Base-by-base conservation (phyloP, 1,140 invertebrate species). In the Carposina sasakii region DNA sequence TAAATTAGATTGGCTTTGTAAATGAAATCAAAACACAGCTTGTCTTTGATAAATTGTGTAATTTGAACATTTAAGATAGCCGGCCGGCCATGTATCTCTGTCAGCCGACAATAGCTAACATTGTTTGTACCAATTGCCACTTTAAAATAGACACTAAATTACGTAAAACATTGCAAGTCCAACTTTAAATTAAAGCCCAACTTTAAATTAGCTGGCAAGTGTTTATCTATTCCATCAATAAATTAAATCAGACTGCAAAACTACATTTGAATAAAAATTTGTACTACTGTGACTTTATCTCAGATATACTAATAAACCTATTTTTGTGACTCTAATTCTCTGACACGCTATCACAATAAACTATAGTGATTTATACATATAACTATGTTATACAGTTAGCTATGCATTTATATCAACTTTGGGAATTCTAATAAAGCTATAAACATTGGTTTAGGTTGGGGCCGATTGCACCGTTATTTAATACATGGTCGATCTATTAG, bases 141-240 rank as follows among this genome's bases (percentile, higher is more conserved):
- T 72, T 71, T 59, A 72, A 75, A 77, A 72, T 73, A 72, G 74
- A 55, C 47, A 73, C 54, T 79, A 76, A 77, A 73, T 79, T 77
- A 73, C 77, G 72, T 77, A 79, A 79, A 77, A 57, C 53, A 61
- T 68, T 71, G 67, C 54, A 48, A 64, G 60, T 60, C 58, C 36
- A 63, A 57, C 55, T 68, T 51, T n/a, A n/a, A n/a, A n/a, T n/a
- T n/a, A n/a, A 48, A 64, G 60, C 60, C 58, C 36, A 63, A 57
- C 55, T 68, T 51, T 73, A 76, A 73, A 77, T 76, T 74, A 67
- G 56, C 60, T 58, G 57, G 58, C 60, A 60, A 64, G 63, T 68
- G 60, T 68, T 74, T 71, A 76, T 72, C 66, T 72, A 63, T n/a
- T n/a, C n/a, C n/a, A n/a, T n/a, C n/a, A n/a, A n/a, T n/a, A n/a